Evolutionary conservation across 2,113 vertebrate genomes (phyloP).

Genomic region (Rhombomys opimus): DNA sequence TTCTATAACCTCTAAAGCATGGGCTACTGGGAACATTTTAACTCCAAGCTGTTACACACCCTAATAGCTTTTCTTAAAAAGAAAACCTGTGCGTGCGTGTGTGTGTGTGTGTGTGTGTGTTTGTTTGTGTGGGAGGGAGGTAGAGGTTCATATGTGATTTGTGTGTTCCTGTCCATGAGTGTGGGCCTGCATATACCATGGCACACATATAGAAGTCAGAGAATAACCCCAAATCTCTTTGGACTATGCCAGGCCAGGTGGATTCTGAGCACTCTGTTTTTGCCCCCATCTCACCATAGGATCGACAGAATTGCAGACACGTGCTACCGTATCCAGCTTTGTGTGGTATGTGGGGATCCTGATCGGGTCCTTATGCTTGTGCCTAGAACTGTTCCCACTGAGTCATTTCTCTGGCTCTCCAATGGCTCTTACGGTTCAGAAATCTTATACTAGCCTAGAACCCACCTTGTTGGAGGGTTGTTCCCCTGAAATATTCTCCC

Average conservation of each 20-base stretch:
- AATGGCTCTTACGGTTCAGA: background rate
- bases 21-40: background rate
- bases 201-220: background rate
- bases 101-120: background rate
- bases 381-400: background rate
- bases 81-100: background rate
- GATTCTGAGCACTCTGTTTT: background rate
- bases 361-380: no score
- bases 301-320: background rate
- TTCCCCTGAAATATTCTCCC: background rate
- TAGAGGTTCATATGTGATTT: background rate
- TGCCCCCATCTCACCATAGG: background rate
- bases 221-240: background rate
- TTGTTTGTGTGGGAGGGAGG: background rate
- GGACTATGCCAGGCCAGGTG: background rate
- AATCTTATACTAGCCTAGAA: background rate
- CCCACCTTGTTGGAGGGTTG: background rate
- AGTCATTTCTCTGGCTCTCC: background rate
- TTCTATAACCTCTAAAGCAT: background rate
- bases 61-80: background rate
- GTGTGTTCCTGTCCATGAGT: background rate
- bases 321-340: background rate
- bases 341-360: background rate
- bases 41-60: background rate
- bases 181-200: background rate